Conservation (phyloP, 2,888 invertebrate genomes). For the Syrista parreyssii region DNA sequence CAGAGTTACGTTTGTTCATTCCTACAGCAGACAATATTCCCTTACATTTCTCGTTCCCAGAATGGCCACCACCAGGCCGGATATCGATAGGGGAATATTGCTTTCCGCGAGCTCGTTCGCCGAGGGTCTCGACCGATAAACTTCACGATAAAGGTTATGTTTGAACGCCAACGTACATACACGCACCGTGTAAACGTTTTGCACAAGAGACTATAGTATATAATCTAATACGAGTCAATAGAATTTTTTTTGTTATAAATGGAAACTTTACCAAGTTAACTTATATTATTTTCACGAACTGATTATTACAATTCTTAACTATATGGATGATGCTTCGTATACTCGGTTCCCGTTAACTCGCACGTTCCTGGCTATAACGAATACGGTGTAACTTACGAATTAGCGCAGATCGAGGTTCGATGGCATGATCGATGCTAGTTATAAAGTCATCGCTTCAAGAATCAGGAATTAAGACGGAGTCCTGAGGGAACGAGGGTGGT, state of each 20-base stretch:
- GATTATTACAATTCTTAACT: background rate
- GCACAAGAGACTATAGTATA: background rate
- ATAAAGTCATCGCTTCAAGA: slow-evolving; percentile 1
- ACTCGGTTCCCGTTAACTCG: background rate
- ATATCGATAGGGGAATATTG: background rate
- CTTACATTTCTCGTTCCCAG: background rate
- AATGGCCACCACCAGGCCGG: background rate
- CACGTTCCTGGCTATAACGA: background rate
- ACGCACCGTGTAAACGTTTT: background rate
- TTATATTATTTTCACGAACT: background rate
- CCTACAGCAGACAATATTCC: background rate
- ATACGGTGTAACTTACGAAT: background rate
- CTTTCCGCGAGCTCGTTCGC: too few relatives aligned
- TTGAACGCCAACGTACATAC: background rate
- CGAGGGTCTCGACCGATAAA: background rate
- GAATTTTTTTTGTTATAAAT: background rate
- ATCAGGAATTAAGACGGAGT: background rate
- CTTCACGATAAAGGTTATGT: background rate
- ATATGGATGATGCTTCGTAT: background rate
- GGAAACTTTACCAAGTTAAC: background rate
- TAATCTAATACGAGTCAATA: background rate
- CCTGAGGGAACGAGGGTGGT: background rate
- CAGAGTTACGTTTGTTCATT: background rate
- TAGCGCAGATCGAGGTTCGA: background rate
- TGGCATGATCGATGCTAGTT: background rate